A percentile compares a stretch with the other conserved stretches of the same genome.
These are phyloP conservation scores for Teinopalpus imperialis DNA, from an alignment of 2,888 invertebrate species.

Conservation along the genomic window DNA sequence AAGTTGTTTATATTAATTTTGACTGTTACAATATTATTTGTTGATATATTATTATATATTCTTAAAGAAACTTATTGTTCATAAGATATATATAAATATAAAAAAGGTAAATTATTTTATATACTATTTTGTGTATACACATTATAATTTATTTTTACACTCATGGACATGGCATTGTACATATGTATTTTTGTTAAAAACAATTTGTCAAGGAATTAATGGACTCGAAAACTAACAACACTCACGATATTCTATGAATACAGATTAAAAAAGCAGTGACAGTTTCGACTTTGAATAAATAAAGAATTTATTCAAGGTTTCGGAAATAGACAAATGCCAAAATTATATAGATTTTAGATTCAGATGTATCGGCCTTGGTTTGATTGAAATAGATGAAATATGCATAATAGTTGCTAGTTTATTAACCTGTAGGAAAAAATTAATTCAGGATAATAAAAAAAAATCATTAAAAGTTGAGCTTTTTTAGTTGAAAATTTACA, in stretches of 20 bases:
- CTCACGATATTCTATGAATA: conserved; percentile 14
- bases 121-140: not conserved
- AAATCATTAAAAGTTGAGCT: too few species aligned
- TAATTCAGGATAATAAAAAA: too few species aligned
- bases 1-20: too few species aligned
- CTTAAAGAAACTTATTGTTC: too few species aligned
- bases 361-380: conserved; percentile 11
- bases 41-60: too few species aligned
- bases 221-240: conserved; percentile 3
- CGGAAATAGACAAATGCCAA: conserved; percentile 20
- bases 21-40: too few species aligned
- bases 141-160: not conserved
- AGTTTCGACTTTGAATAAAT: conserved; percentile 15
- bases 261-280: conserved; percentile 16
- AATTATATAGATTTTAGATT: conserved; percentile 13
- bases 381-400: not conserved
- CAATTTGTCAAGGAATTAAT: conserved; percentile 20
- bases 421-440: too few species aligned
- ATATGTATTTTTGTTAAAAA: conserved; percentile 15
- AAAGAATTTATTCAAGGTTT: conserved; percentile 24
- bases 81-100: too few species aligned
- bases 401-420: too few species aligned
- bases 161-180: conserved; percentile 11
- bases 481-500: too few species aligned
- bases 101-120: not conserved